Base-by-base conservation (phyloP, 2,113 vertebrate species). In the Strix aluco region DNA sequence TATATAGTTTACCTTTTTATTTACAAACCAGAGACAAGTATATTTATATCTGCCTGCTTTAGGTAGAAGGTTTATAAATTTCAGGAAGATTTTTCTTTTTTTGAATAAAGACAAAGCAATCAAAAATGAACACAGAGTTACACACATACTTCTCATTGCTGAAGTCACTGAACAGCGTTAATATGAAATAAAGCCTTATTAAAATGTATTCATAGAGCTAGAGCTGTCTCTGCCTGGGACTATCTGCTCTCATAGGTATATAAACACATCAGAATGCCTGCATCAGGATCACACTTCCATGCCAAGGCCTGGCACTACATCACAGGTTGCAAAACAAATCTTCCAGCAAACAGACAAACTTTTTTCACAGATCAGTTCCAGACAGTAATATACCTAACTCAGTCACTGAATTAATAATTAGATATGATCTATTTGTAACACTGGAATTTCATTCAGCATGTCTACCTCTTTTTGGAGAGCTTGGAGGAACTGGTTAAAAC, bases 301-400 rank as follows among this genome's bases (percentile, higher is more conserved):
- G 87, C 93, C 86, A 92, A 90, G 72, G 54, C 70, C 73, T 92
- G 94, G 81, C 77, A 96, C 80, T 81, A 54, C 82, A 92, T 95
- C 92, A 96, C 74, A 92, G 77, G 61, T 72, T 86, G 78, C 52
- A 86, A 92, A 96, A 84, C 87, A 93, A 96, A 97, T 71, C 66
- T 92, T 73, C 79, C 87, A 91, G 34, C 55, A 86, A 70, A 83
- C 30, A 90, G 63, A 78, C n/a, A 54, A 86, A 67, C 32, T 27
- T 92, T 81, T 82, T 72, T 79, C 61, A 66, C 69, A 92, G 69
- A 62, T 71, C 61, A 90, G 40, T 30, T 91, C 54, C 71, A 91
- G 74, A 49, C 20, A 47, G 58, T 75, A 91, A 94, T 26, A 82
- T 61, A 81, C 85, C 47, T 90, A 82, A 58, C 30, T 75, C 54